Percentiles rank a stretch among this genome's conserved stretches.
Conservation (phyloP, 2,888 invertebrate genomes). For the Drosophila incognita region DNA sequence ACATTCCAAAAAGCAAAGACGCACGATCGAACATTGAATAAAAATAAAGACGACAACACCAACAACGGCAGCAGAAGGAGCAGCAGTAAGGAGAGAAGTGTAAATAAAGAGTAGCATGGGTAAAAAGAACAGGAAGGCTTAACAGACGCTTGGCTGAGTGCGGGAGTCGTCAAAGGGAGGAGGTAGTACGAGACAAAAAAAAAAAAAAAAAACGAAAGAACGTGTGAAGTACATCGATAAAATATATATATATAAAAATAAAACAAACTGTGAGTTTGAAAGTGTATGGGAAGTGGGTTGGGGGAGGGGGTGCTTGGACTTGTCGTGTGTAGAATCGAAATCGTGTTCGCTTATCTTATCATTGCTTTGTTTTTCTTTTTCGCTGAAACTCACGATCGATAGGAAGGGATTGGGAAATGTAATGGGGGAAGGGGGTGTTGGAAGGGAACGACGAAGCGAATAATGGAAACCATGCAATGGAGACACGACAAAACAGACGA, state of each 20-base stretch:
- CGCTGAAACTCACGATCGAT: slow-evolving; percentile 23
- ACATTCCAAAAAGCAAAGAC: slow-evolving; percentile 24
- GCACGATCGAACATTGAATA: slow-evolving; percentile 48
- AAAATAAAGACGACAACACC: slow-evolving; percentile 2
- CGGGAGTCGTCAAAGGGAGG: slow-evolving; percentile 3
- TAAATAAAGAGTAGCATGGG: slow-evolving; percentile 59
- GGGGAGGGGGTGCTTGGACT: background rate
- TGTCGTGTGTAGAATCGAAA: slow-evolving; percentile 17
- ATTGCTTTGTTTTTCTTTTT: slow-evolving; percentile 42
- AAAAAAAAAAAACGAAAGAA: slow-evolving; percentile 18
- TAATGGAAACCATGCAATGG: slow-evolving; percentile 2
- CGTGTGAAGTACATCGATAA: slow-evolving; percentile 52
- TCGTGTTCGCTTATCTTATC: slow-evolving; percentile 56
- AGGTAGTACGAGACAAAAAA: slow-evolving; percentile 12
- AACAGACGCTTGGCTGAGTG: slow-evolving; percentile 23
- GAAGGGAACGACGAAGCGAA: background rate
- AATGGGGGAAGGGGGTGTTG: background rate
- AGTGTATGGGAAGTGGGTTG: background rate
- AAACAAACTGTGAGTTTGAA: slow-evolving; percentile 16
- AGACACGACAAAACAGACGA: slow-evolving; percentile 14
- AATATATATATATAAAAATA: slow-evolving; percentile 5
- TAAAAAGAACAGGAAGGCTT: slow-evolving; percentile 71
- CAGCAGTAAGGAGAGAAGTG: slow-evolving; percentile 28
- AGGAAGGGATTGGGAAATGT: slow-evolving; percentile 12
- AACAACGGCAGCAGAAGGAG: slow-evolving; percentile 20